Conservation (phyloP, 2,888 invertebrate genomes). For the Itoplectis maculator region DNA sequence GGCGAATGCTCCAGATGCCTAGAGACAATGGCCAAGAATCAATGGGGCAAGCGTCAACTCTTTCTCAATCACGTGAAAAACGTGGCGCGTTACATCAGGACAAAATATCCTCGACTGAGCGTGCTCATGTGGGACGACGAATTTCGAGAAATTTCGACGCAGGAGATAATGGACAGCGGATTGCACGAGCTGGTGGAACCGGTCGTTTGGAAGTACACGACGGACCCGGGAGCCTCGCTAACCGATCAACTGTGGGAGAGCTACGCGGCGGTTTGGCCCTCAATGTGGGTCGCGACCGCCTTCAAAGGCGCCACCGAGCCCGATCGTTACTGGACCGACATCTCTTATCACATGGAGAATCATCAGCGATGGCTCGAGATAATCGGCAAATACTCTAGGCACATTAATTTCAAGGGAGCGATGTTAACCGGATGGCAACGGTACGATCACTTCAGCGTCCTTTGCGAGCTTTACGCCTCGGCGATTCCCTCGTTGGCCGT, state of each 20-base stretch:
- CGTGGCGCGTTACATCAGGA: slow-evolving; percentile 85
- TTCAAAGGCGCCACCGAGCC: slow-evolving; percentile 91
- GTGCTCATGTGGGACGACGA: slow-evolving; percentile 94
- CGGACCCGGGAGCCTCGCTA: slow-evolving; percentile 82
- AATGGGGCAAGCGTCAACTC: slow-evolving; percentile 86
- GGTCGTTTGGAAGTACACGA: slow-evolving; percentile 90
- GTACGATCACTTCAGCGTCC: slow-evolving; percentile 88
- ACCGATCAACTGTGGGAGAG: slow-evolving; percentile 86
- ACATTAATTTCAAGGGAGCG: slow-evolving; percentile 87
- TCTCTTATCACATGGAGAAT: slow-evolving; percentile 89
- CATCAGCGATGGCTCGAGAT: slow-evolving; percentile 90
- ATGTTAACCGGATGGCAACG: slow-evolving; percentile 91
- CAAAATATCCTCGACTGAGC: slow-evolving; percentile 85
- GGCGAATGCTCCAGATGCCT: slow-evolving; percentile 88
- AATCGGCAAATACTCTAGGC: slow-evolving; percentile 85
- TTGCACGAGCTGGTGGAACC: slow-evolving; percentile 87
- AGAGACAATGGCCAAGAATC: slow-evolving; percentile 81
- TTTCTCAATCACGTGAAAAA: slow-evolving; percentile 88
- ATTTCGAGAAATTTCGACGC: slow-evolving; percentile 87
- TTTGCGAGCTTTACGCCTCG: slow-evolving; percentile 88
- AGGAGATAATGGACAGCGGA: slow-evolving; percentile 84
- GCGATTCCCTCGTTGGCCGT: slow-evolving; percentile 88
- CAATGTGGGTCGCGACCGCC: slow-evolving; percentile 93
- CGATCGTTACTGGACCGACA: slow-evolving; percentile 86
- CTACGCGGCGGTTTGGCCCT: slow-evolving; percentile 87